phyloP scores from a whole-genome alignment of 1,140 invertebrate genomes.

The Hydropsyche tenuis region DNA sequence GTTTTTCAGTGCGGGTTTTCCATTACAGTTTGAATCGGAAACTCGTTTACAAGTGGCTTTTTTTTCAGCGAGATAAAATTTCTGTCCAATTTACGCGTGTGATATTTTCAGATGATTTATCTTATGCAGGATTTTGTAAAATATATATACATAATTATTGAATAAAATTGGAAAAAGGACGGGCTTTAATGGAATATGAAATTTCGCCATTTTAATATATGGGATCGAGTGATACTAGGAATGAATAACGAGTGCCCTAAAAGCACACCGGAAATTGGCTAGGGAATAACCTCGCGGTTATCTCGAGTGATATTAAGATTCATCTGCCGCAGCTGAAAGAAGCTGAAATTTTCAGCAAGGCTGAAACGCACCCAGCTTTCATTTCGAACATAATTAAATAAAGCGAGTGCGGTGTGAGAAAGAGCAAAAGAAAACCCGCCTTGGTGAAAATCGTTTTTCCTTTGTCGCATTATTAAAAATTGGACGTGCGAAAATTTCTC shows the following conservation, averaged over 20 bases:
- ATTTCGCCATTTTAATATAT: no score
- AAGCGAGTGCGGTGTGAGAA: neutral
- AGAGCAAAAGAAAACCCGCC: neutral
- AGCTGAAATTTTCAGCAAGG: neutral
- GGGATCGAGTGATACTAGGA: neutral
- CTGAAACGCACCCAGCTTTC: neutral
- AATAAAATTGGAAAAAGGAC: no score
- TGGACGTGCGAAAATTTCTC: neutral
- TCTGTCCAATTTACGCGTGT: no score
- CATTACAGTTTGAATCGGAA: neutral
- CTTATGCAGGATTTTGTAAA: no score
- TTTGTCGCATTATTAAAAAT: constrained; percentile 18
- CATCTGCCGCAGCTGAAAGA: neutral
- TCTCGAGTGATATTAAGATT: constrained; percentile 1
- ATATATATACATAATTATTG: no score
- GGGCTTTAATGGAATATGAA: no score
- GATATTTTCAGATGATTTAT: no score
- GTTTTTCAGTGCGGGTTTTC: neutral
- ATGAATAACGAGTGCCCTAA: neutral
- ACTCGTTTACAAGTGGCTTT: neutral
- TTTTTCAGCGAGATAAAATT: neutral
- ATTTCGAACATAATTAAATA: constrained; percentile 3
- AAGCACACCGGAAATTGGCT: neutral
- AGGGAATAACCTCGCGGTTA: neutral
- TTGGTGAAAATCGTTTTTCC: neutral